phyloP scores from a whole-genome alignment of 2,113 vertebrate species.

The Cyprinodon brontotheroides region DNA sequence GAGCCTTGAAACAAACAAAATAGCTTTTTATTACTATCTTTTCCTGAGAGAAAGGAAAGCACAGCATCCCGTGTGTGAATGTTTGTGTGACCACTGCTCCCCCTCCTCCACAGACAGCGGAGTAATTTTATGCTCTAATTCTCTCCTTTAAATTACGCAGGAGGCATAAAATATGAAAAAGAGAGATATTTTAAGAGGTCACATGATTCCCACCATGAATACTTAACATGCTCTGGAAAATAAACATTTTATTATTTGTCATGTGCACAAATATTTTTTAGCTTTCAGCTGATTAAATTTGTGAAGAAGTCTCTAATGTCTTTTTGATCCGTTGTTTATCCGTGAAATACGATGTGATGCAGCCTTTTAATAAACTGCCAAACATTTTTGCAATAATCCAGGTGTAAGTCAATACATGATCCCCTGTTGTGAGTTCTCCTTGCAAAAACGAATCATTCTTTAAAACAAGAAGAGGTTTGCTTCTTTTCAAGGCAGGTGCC shows the following conservation, averaged over 20 bases:
- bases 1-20: slow-evolving; percentile 20
- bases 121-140: slow-evolving; percentile 79
- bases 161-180: slow-evolving; percentile 79
- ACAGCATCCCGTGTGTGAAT: slow-evolving; percentile 28
- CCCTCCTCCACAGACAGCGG: slow-evolving; percentile 47
- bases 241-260: slow-evolving; percentile 66
- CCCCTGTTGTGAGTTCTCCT: slow-evolving; percentile 43
- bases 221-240: slow-evolving; percentile 64
- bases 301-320: slow-evolving; percentile 48
- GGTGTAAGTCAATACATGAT: slow-evolving; percentile 25
- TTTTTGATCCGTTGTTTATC: slow-evolving; percentile 65
- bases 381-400: slow-evolving; percentile 45
- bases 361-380: slow-evolving; percentile 54
- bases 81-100: slow-evolving; percentile 52
- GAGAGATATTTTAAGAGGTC: slow-evolving; percentile 71
- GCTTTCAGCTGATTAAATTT: slow-evolving; percentile 53
- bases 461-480: slow-evolving; percentile 5
- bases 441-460: slow-evolving; percentile 30
- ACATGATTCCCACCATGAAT: slow-evolving; percentile 69
- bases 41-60: slow-evolving; percentile 33
- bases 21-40: slow-evolving; percentile 42
- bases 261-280: slow-evolving; percentile 52
- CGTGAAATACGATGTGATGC: slow-evolving; percentile 67
- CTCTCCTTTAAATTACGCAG: slow-evolving; percentile 76
- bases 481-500: slow-evolving; percentile 1